Evolutionary conservation across 2,113 vertebrate genomes (phyloP), one percentile per base, ranked within the genome.

Genomic region (Ictalurus punctatus): DNA sequence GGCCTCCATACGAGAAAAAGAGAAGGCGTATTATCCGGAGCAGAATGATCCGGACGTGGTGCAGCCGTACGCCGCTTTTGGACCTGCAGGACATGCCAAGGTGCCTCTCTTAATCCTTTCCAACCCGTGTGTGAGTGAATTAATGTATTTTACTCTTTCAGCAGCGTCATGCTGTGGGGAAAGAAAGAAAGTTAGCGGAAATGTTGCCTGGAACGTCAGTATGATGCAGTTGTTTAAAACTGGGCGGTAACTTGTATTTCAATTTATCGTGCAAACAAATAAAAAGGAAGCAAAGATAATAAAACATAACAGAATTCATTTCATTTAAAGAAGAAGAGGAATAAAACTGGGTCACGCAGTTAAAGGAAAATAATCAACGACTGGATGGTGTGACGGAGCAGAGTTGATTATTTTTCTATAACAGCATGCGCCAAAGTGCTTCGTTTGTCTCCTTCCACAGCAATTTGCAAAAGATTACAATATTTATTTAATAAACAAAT

Each of bases 61-160:
- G 21, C 96, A 95, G 74, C 96, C 97, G 0, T 98, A 95, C 0
- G 97, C 97, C 1, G 97, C 97, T 0, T 98, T 96, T 10, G 94
- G 95, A 2, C 97, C 97, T 7, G 73, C 95, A 0, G 97, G 97
- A 61, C 86, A 94, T 0, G 87, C 90, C 0, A 91, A 95, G 96
- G 97, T 98, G 93, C 67, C 71, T 81, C 56, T 71, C 54, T 37
- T 48, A 54, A 80, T 8, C 80, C 40, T 8, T 6, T n/a, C 7
- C 34, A 4, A 25, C 37, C 2, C 5, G 17, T 76, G 73, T 3
- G 17, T 30, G 27, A 4, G 65, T 30, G 30, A n/a, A 37, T 40
- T 2, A 40, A 7, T 23, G 7, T 21, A 7, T 4, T 34, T 69
- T 27, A 27, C 25, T 25, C 63, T 65, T 27, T 65, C 61, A 58